Conservation (phyloP, 1,140 invertebrate species). For the Atta texana region DNA sequence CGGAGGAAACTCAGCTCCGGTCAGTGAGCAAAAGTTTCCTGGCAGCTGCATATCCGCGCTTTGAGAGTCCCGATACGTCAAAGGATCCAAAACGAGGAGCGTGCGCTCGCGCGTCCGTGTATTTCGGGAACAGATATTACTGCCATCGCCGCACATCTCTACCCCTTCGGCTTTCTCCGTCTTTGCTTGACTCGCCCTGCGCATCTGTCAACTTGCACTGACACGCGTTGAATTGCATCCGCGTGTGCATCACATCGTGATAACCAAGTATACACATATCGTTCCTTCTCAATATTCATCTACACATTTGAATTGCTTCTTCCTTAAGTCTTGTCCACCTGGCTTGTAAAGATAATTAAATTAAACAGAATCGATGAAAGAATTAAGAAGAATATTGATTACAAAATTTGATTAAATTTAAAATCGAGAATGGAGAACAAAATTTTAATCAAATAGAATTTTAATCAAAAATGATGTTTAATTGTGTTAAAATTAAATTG, state of each 20-base stretch:
- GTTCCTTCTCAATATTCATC: not conserved
- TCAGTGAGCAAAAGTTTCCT: conserved; percentile 66
- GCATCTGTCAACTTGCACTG: not conserved
- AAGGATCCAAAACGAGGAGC: conserved; percentile 70
- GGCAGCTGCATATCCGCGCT: conserved; percentile 69
- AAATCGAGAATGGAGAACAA: not conserved
- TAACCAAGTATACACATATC: not conserved
- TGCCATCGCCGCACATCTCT: conserved; percentile 24
- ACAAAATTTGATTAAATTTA: not conserved
- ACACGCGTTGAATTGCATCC: conserved; percentile 23
- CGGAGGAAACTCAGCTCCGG: conserved; percentile 57
- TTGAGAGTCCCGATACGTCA: conserved; percentile 74
- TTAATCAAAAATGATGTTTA: not conserved
- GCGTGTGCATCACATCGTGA: conserved; percentile 15
- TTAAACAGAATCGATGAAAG: not conserved
- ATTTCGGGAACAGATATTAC: conserved; percentile 72
- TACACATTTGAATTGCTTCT: not conserved
- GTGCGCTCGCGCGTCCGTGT: conserved; percentile 36
- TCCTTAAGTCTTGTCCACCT: not conserved
- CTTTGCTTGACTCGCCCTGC: conserved; percentile 12
- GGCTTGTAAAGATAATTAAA: not conserved
- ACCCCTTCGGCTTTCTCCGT: not conserved
- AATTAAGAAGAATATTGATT: not conserved
- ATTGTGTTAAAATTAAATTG: conserved; percentile 9
- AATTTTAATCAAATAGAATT: not conserved